Evolutionary conservation across 2,113 vertebrate species (phyloP).

Genomic region (Pseudorhombus dupliciocellatus): DNA sequence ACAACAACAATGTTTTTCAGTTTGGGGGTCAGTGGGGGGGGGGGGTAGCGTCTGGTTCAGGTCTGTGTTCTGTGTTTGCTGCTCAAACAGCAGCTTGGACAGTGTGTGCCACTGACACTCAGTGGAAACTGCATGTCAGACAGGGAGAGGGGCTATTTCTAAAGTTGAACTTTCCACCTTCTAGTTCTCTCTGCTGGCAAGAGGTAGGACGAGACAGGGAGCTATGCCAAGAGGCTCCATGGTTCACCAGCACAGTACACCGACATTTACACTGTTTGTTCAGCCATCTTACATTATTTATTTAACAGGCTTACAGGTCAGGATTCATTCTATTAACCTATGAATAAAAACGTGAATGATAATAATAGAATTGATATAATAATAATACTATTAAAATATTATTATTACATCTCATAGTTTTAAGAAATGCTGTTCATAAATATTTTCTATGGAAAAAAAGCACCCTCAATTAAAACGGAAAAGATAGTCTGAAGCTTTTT

Average conservation of each 20-base stretch:
- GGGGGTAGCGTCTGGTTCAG: background rate
- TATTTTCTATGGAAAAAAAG: too few relatives aligned
- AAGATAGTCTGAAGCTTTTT: too few relatives aligned
- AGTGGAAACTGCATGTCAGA: slow-evolving; percentile 55
- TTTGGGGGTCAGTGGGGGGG: slow-evolving; percentile 18
- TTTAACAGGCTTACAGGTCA: too few relatives aligned
- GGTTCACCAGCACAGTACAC: background rate
- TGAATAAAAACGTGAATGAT: too few relatives aligned
- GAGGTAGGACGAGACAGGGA: slow-evolving; percentile 10
- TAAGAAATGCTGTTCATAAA: too few relatives aligned
- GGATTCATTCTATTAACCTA: too few relatives aligned
- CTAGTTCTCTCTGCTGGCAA: slow-evolving; percentile 60
- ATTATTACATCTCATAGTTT: too few relatives aligned
- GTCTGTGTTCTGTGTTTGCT: background rate
- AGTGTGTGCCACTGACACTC: slow-evolving; percentile 30
- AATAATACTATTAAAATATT: too few relatives aligned
- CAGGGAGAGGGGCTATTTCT: slow-evolving; percentile 50
- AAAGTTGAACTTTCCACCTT: slow-evolving; percentile 43
- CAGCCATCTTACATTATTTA: too few relatives aligned
- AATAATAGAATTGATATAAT: too few relatives aligned
- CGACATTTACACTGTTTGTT: too few relatives aligned
- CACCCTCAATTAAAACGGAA: too few relatives aligned
- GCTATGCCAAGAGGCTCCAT: background rate
- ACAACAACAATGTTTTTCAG: background rate
- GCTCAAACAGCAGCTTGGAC: slow-evolving; percentile 42